phyloP scores from a whole-genome alignment of 2,888 invertebrate genomes.

The Leistus spinibarbis region DNA sequence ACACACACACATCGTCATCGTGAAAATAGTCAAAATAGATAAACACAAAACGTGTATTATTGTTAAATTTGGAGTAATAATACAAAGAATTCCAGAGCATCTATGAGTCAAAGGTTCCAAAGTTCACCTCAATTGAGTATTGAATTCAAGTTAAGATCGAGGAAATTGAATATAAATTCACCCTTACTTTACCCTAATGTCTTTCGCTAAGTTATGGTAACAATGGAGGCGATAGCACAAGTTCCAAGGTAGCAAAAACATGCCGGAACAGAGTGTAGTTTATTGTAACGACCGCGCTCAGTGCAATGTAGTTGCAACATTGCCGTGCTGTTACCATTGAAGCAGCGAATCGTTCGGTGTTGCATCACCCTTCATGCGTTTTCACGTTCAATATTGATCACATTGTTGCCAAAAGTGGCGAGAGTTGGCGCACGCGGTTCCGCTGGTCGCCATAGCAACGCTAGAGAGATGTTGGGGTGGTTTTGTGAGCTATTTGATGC shows the following conservation, averaged over 20 bases:
- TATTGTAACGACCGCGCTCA: neutral
- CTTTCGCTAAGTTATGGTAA: neutral
- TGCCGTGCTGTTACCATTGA: constrained; percentile 15
- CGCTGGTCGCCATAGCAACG: constrained; percentile 12
- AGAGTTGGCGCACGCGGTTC: neutral
- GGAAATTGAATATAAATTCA: neutral
- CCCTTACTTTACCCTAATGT: neutral
- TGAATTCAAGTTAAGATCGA: too few species aligned
- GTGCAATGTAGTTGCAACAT: constrained; percentile 26
- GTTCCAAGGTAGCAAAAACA: too few species aligned
- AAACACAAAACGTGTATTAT: too few species aligned
- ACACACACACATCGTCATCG: too few species aligned
- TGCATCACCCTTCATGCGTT: constrained; percentile 1
- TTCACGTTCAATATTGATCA: constrained; percentile 11
- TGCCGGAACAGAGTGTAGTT: neutral
- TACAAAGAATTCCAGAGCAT: too few species aligned
- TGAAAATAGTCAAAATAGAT: too few species aligned
- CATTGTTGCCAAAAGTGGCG: constrained; percentile 16
- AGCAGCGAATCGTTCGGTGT: neutral
- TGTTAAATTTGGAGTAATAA: too few species aligned
- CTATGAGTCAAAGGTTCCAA: too few species aligned
- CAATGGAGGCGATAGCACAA: neutral
- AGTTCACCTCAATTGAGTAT: too few species aligned
- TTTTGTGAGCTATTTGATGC: neutral
- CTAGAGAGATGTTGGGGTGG: constrained; percentile 1